Evolutionary conservation across 2,888 invertebrate genomes (phyloP).

Genomic region (Cantharis rustica): DNA sequence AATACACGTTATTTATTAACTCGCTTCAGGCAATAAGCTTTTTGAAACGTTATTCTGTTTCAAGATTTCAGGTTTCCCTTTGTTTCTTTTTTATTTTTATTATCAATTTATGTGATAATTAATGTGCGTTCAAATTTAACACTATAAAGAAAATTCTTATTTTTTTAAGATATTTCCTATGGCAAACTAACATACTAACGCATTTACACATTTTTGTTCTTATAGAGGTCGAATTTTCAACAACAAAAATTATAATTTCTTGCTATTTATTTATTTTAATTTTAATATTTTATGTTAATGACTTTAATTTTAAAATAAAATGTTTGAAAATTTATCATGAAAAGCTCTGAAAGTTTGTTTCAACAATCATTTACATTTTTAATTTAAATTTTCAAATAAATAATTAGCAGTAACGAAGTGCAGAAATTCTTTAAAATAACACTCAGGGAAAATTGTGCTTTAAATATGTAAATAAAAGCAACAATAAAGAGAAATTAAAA

Average conservation of each 20-base stretch:
- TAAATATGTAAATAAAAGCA: background rate
- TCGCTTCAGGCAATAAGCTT: background rate
- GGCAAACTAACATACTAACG: no score
- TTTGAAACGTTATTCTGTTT: background rate
- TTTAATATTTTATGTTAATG: background rate
- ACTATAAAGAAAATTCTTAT: no score
- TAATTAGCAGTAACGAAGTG: background rate
- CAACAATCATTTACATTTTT: background rate
- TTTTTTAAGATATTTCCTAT: no score
- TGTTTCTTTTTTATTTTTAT: background rate
- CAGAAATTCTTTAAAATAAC: background rate
- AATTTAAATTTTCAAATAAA: background rate
- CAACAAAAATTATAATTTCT: background rate
- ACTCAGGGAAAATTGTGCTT: background rate
- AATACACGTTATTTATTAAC: background rate
- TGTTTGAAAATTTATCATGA: background rate
- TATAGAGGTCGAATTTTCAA: background rate
- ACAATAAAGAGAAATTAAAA: background rate
- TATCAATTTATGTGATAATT: background rate
- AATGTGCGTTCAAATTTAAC: background rate
- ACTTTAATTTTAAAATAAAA: background rate
- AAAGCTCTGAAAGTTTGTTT: background rate
- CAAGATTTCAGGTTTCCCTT: background rate
- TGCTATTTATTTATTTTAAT: background rate
- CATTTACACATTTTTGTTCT: no score